Conservation (phyloP, 2,113 vertebrate species). For the Chlorocebus sabaeus region DNA sequence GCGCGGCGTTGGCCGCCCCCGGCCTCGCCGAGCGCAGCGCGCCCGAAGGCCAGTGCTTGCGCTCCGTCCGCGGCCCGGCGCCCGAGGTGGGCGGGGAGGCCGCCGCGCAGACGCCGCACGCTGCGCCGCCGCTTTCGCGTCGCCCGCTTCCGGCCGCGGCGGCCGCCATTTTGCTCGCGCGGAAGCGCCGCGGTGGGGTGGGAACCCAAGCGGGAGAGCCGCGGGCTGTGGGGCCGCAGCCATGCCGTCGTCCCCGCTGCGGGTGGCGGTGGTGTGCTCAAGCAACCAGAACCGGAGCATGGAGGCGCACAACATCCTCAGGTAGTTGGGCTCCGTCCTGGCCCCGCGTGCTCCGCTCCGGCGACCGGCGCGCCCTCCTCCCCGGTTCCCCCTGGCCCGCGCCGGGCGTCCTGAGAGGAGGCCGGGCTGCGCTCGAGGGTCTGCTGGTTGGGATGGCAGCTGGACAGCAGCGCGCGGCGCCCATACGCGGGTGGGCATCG, state of each 20-base stretch:
- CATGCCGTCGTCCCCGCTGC: conserved; percentile 79
- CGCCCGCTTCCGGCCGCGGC: conserved; percentile 20
- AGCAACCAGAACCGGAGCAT: conserved; percentile 99
- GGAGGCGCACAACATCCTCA: conserved; percentile 99
- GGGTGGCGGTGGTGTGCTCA: conserved; percentile 97
- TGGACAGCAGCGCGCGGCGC: neutral
- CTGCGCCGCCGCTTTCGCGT: neutral
- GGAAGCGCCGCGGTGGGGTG: conserved; percentile 48
- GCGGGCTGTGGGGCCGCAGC: neutral
- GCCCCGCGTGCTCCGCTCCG: neutral
- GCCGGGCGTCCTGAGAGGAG: too few relatives aligned
- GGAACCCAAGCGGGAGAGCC: conserved; percentile 26
- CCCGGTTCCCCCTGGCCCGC: neutral
- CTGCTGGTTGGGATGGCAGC: accelerated
- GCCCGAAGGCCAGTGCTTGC: neutral
- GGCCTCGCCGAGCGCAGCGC: neutral
- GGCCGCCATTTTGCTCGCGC: conserved; percentile 82
- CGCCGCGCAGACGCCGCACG: neutral
- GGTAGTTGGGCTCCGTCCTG: conserved; percentile 84
- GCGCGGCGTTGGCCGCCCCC: neutral
- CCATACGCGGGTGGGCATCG: accelerated
- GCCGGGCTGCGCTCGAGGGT: too few relatives aligned
- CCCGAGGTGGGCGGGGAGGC: too few relatives aligned
- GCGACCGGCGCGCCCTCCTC: neutral
- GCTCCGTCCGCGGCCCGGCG: neutral